A percentile compares a stretch with the other conserved stretches of the same genome.
phyloP scores from a whole-genome alignment of 1,140 invertebrate species.

The Formica exsecta region DNA sequence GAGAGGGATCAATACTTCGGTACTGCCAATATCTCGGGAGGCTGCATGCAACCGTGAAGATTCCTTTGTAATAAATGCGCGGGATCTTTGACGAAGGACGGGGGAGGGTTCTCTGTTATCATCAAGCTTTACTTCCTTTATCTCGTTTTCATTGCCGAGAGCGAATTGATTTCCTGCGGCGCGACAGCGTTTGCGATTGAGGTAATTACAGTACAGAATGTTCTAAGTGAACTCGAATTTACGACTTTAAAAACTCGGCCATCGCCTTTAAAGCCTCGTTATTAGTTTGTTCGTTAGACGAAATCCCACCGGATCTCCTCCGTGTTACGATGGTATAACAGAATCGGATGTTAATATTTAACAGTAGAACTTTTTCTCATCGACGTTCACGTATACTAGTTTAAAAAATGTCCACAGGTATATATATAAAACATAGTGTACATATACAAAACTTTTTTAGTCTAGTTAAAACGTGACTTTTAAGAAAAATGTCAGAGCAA shows the following conservation, averaged over 20 bases:
- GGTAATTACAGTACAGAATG: constrained; percentile 54
- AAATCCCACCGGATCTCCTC: background rate
- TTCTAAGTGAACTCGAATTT: constrained; percentile 25
- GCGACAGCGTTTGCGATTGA: constrained; percentile 48
- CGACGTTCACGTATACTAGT: background rate
- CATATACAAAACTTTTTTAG: background rate
- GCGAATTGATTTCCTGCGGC: constrained; percentile 57
- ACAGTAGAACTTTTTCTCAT: background rate
- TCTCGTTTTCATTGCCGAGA: constrained; percentile 41
- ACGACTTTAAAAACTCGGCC: constrained; percentile 37
- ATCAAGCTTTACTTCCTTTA: constrained; percentile 65
- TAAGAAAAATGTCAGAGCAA: background rate
- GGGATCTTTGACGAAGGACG: constrained; percentile 64
- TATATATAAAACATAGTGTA: background rate
- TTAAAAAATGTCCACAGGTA: background rate
- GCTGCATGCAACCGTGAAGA: constrained; percentile 69
- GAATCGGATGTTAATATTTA: constrained; percentile 21
- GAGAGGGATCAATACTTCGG: constrained; percentile 71
- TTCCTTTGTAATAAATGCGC: constrained; percentile 70
- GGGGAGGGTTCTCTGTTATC: constrained; percentile 57
- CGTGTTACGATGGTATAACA: background rate
- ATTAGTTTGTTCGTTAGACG: constrained; percentile 30
- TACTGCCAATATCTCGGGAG: constrained; percentile 62
- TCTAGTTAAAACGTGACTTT: background rate
- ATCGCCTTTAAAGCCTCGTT: constrained; percentile 24